Conservation (phyloP, 2,797 vertebrate species). For the Gadopsis bispinosus region DNA sequence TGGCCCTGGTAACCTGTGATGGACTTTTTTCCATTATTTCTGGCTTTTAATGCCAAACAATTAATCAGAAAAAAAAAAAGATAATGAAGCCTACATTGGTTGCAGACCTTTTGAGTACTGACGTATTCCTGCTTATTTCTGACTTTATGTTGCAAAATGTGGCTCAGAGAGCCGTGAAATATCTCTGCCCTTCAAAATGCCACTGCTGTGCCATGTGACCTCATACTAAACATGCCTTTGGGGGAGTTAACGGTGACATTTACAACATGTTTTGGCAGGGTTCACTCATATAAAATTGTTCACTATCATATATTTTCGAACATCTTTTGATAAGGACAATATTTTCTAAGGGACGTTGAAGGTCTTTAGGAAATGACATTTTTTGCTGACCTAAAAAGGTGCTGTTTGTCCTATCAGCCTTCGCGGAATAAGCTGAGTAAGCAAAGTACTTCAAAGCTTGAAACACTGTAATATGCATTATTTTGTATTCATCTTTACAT, state of each 20-base stretch:
- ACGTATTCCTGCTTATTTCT: conserved; percentile 30
- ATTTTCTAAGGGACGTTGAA: conserved; percentile 49
- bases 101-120: conserved; percentile 15
- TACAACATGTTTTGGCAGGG: conserved; percentile 33
- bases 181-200: conserved; percentile 64
- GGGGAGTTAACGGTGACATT: conserved; percentile 76
- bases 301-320: conserved; percentile 62
- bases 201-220: conserved; percentile 58
- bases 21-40: conserved; percentile 43
- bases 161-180: conserved; percentile 26
- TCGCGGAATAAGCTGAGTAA: conserved; percentile 39
- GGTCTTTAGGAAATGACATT: conserved; percentile 62
- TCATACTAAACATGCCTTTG: conserved; percentile 60
- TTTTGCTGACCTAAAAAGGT: conserved; percentile 63
- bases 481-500: conserved; percentile 40
- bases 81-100: conserved; percentile 31
- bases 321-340: conserved; percentile 69
- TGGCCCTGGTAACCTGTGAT: conserved; percentile 18
- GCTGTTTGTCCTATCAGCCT: conserved; percentile 55
- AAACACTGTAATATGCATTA: conserved; percentile 38
- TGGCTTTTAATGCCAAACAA: conserved; percentile 43
- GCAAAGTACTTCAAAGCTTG: conserved; percentile 35
- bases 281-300: conserved; percentile 64
- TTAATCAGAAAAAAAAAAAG: conserved; percentile 16
- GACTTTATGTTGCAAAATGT: conserved; percentile 32